Conservation (phyloP, 2,113 vertebrate genomes). For the Scopus umbretta region DNA sequence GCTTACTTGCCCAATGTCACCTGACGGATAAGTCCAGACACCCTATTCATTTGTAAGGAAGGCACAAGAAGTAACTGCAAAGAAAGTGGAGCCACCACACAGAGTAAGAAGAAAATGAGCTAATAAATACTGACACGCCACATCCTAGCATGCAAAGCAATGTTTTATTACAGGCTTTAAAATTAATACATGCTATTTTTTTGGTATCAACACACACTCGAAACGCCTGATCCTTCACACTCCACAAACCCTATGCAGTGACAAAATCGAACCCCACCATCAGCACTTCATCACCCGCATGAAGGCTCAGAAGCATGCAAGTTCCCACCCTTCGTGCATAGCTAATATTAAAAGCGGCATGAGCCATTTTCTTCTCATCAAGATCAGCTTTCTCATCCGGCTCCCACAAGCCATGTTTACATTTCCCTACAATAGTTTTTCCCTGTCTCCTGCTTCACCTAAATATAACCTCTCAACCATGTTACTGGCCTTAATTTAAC, state of each 20-base stretch:
- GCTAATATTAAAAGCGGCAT: neutral
- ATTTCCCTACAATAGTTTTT: neutral
- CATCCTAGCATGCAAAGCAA: neutral
- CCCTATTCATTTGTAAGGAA: neutral
- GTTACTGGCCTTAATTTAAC: neutral
- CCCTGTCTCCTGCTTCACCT: neutral
- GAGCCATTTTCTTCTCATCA: neutral
- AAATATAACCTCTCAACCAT: neutral
- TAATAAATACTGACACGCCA: neutral
- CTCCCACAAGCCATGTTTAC: neutral
- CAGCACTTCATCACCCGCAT: rapidly evolving
- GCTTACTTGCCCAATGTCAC: neutral
- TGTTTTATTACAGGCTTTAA: neutral
- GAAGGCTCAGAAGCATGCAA: neutral
- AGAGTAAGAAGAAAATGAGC: neutral
- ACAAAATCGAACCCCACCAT: neutral
- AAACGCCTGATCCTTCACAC: neutral
- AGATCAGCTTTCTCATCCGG: neutral
- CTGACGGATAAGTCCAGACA: neutral
- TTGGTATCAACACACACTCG: neutral
- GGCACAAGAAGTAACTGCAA: neutral
- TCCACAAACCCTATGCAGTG: neutral
- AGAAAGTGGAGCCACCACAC: neutral
- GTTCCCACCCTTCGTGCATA: neutral
- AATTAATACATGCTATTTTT: neutral